Base-by-base conservation (phyloP, 2,797 vertebrate genomes). In the Halcyon leucocephala region DNA sequence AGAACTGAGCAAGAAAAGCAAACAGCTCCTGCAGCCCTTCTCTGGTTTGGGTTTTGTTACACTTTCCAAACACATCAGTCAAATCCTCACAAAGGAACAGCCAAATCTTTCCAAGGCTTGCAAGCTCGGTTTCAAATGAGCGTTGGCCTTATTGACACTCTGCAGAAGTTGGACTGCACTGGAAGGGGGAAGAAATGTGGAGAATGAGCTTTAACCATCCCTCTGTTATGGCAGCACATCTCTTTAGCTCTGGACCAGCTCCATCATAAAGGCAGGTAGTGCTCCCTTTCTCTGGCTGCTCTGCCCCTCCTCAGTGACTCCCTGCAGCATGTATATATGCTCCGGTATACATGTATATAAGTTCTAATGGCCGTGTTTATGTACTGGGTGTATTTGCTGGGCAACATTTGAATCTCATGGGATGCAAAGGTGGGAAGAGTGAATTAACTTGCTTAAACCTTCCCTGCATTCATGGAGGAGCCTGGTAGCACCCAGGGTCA, bases 1-100 rank as follows among this genome's bases (percentile, higher is more conserved):
- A 89, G 90, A 86, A 76, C 55, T 0, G 20, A 86, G 35, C 35
- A 89, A 93, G 90, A 90, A 96, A 95, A 96, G 83, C 80, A 94
- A 96, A 94, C 66, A 94, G 35, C 48, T 86, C 67, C 62, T 37
- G 70, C 66, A 60, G 60, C 19, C 67, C 22, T 90, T 81, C 70
- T 93, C 62, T 86, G 54, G 14, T 89, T 76, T 0, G 11, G 48
- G 22, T 94, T 96, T 89, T 89, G 77, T 94, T 96, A 62, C n/a
- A 16, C 73, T 92, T 94, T 93, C 64, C 70, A 92, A 93, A 86
- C 39, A 61, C 3, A 1, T 67, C 86, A 83, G 87, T 92, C 85
- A 90, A 81, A 96, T 83, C 72, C 33, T 95, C 93, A 70, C 0
- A 2, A 93, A 79, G 69, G 33, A 76, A 48, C 77, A 70, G 46